A percentile compares a stretch with the other conserved stretches of the same genome.
phyloP scores from a whole-genome alignment of 2,113 vertebrate genomes.

The Accipiter cooperii region DNA sequence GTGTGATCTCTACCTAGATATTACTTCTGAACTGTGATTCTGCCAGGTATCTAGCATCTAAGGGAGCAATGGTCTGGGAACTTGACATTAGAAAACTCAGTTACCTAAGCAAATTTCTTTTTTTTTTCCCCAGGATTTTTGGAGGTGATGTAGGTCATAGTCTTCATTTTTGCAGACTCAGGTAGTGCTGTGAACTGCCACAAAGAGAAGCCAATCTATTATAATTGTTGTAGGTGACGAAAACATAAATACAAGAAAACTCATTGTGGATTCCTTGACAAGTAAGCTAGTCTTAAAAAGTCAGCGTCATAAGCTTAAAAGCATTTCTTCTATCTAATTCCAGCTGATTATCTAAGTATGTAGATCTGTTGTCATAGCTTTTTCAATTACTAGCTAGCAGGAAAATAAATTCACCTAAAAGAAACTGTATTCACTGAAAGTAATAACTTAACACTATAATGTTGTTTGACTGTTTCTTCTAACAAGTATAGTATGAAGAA shows the following conservation, averaged over 20 bases:
- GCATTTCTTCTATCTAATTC: not conserved
- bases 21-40: not conserved
- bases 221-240: not conserved
- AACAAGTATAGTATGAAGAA: not conserved
- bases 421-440: not conserved
- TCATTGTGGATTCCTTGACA: not conserved
- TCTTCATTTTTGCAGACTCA: not conserved
- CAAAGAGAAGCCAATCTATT: not conserved
- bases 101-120: not conserved
- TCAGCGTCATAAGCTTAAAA: not conserved
- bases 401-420: not conserved
- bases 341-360: not conserved
- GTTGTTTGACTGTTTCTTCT: not conserved
- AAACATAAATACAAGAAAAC: not conserved
- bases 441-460: not conserved
- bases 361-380: not conserved
- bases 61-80: not conserved
- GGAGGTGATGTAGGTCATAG: not conserved
- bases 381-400: not conserved
- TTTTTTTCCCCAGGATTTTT: not conserved
- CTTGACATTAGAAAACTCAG: not conserved
- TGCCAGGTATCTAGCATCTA: not conserved
- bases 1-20: not conserved
- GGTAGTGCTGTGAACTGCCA: not conserved
- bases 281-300: not conserved